phyloP scores from a whole-genome alignment of 2,797 vertebrate genomes.

The Acrossocheilus fasciatus region DNA sequence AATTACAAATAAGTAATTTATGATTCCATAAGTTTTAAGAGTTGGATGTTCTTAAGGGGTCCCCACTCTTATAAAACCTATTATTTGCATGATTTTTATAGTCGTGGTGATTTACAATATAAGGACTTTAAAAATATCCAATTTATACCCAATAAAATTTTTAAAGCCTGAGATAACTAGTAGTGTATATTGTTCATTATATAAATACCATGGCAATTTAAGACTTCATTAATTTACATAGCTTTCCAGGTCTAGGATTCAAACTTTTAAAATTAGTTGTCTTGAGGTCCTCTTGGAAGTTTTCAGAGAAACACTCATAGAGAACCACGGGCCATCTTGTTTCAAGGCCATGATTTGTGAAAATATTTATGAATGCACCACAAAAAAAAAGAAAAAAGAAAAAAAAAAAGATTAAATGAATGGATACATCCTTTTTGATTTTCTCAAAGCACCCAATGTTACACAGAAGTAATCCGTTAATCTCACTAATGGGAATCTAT shows the following conservation, averaged over 20 bases:
- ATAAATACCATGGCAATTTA: neutral
- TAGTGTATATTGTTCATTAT: neutral
- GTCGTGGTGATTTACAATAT: neutral
- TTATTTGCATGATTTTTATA: neutral
- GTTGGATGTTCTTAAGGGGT: neutral
- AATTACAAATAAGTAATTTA: neutral
- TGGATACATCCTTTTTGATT: neutral
- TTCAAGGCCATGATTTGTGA: neutral
- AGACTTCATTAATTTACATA: neutral
- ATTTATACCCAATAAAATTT: neutral
- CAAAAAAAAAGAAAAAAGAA: neutral
- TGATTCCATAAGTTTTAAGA: neutral
- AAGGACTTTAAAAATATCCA: neutral
- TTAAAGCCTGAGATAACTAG: neutral
- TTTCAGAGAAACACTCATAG: neutral
- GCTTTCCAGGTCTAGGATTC: neutral
- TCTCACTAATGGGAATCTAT: neutral
- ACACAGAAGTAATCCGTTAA: neutral
- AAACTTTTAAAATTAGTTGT: neutral
- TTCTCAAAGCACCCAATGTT: neutral
- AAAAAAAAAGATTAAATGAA: neutral
- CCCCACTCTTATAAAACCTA: neutral
- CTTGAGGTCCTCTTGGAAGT: neutral
- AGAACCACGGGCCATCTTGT: neutral
- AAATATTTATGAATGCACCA: slow-evolving; percentile 4